These are phyloP conservation scores for Colletes gigas DNA, from an alignment of 1,140 invertebrate genomes.

Conservation along the genomic window DNA sequence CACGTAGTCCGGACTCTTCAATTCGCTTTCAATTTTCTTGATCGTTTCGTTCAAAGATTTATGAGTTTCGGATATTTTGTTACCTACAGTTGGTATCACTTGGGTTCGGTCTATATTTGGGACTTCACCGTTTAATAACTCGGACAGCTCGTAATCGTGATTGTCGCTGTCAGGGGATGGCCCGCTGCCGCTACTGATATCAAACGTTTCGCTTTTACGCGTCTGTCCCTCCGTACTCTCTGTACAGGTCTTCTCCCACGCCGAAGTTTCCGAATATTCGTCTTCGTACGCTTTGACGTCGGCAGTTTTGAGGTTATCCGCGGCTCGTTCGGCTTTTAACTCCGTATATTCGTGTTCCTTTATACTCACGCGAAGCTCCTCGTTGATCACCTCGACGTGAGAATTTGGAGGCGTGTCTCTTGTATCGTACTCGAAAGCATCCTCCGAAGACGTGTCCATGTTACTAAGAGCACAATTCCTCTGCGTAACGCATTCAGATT, in stretches of 20 bases:
- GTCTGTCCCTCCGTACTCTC: conserved; percentile 74
- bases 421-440: conserved; percentile 72
- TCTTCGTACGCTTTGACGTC: conserved; percentile 66
- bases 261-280: conserved; percentile 71
- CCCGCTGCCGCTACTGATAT: conserved; percentile 76
- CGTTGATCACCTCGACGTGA: conserved; percentile 74
- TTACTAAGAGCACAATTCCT: conserved; percentile 53
- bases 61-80: conserved; percentile 72
- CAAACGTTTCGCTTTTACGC: conserved; percentile 77
- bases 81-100: conserved; percentile 52
- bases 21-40: conserved; percentile 76
- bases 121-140: conserved; percentile 66
- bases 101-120: conserved; percentile 57
- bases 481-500: conserved; percentile 44
- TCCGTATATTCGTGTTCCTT: conserved; percentile 70
- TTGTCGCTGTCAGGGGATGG: conserved; percentile 74
- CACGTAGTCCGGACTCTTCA: conserved; percentile 68
- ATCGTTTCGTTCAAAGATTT: conserved; percentile 77
- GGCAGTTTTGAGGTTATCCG: conserved; percentile 34
- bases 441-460: conserved; percentile 71
- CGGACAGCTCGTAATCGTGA: conserved; percentile 71
- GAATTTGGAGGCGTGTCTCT: conserved; percentile 78
- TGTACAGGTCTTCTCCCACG: conserved; percentile 74
- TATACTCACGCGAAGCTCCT: conserved; percentile 56
- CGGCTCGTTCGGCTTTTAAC: conserved; percentile 30